Base-by-base conservation (phyloP, 2,797 vertebrate genomes). In the Gastrophryne carolinensis region DNA sequence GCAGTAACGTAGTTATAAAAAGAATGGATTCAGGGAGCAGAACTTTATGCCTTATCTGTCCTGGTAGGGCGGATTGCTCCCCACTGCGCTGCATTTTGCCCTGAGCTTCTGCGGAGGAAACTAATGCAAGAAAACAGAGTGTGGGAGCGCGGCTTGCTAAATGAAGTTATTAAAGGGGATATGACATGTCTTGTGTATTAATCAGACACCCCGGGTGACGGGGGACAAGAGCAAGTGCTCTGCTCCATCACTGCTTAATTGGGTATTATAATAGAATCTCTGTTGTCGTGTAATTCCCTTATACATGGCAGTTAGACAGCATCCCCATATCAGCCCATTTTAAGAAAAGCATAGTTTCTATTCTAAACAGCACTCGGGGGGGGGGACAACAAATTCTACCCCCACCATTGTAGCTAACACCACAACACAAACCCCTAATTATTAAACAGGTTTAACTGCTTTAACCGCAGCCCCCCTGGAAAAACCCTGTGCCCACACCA, bases 1-100 rank as follows among this genome's bases (percentile, higher is more conserved):
- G 74, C 74, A 71, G 74, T 75, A 35, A 47, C 15, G 66, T 69
- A 70, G 66, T 77, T 77, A 71, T 70, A 77, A 70, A 77, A 77
- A 70, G 66, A 63, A 70, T 77, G 35, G 66, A 70, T 34, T 67
- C 74, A 71, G 74, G 63, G 68, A 77, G 66, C 74, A 62, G 41
- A 34, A 54, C 74, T 64, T 77, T 60, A 64, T 77, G 74, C 66
- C 58, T 70, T 77, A 70, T 77, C 66, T 77, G 23, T 71, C 74
- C 65, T 77, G 50, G 74, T 62, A 77, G 74, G 74, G 53, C 49
- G 70, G 56, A 77, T 54, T 26, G 44, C 50, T 64, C 71, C 74
- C 66, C 17, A 41, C 32, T 1, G 73, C 29, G 66, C n/a, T 37
- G 21, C 64, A 54, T 75, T 56, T 77, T 71, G 74, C 74, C 74